Evolutionary conservation across 2,888 invertebrate genomes (phyloP).

Genomic region (Leptothorax acervorum): DNA sequence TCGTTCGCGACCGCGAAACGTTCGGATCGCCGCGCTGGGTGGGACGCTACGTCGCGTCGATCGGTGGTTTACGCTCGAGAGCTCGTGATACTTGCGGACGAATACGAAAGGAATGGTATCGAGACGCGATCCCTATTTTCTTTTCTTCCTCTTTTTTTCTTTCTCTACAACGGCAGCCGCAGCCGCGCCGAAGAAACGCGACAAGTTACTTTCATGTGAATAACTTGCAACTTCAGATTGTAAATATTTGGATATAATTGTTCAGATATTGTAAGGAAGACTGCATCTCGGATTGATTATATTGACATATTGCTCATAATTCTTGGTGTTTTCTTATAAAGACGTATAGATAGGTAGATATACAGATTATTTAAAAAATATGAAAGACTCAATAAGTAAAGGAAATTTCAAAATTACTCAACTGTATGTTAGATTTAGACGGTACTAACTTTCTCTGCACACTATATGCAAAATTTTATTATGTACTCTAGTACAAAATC

Average conservation of each 20-base stretch:
- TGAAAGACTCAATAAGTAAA: background rate
- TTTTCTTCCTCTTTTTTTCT: background rate
- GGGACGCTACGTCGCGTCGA: conserved; percentile 22
- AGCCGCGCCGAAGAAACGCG: conserved; percentile 6
- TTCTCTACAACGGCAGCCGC: background rate
- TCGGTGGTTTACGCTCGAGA: conserved; percentile 38
- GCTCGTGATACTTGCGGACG: conserved; percentile 32
- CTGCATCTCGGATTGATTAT: conserved; percentile 1
- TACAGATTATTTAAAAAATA: background rate
- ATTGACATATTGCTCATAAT: conserved; percentile 26
- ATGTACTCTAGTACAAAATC: background rate
- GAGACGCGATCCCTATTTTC: conserved; percentile 36
- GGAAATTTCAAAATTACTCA: background rate
- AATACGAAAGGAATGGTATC: conserved; percentile 36
- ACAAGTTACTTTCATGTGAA: conserved; percentile 7
- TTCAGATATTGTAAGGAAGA: conserved; percentile 3
- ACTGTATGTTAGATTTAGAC: background rate
- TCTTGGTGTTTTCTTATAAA: background rate
- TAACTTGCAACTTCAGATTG: conserved; percentile 17
- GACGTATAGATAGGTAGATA: background rate
- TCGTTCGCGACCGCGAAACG: conserved; percentile 23
- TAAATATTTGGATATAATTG: conserved; percentile 30
- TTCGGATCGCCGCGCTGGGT: conserved; percentile 18
- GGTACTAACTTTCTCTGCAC: background rate
- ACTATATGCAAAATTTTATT: background rate